phyloP scores from a whole-genome alignment of 2,113 vertebrate genomes.

The Channa maculata region DNA sequence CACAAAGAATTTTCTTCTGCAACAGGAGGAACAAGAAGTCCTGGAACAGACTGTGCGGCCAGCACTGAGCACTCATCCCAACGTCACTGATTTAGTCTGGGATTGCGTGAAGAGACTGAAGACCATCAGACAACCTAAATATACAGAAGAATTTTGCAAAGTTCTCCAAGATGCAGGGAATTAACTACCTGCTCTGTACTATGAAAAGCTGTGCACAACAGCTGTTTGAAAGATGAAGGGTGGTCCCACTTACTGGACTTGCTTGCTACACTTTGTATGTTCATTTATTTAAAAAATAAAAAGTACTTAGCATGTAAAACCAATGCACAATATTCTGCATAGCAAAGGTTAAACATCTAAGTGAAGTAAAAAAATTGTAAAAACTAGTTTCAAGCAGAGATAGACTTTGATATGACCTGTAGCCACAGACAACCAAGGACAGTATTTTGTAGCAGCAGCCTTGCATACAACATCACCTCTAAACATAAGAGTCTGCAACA shows the following conservation, averaged over 20 bases:
- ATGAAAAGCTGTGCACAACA: too few species aligned
- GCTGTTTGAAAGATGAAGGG: too few species aligned
- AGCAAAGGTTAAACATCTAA: background rate
- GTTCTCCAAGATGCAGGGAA: background rate
- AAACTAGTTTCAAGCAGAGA: background rate
- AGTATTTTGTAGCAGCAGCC: background rate
- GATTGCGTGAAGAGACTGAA: background rate
- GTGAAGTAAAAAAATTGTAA: background rate
- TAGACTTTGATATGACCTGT: background rate
- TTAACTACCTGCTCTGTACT: background rate
- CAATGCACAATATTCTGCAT: too few species aligned
- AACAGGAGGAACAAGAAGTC: background rate
- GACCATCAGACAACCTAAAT: background rate
- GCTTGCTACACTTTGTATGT: too few species aligned
- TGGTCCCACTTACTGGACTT: too few species aligned
- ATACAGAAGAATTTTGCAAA: background rate
- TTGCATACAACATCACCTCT: background rate
- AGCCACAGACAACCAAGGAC: background rate
- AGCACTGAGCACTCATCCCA: background rate
- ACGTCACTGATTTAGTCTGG: background rate
- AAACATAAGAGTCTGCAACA: conserved; percentile 31
- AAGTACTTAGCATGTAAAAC: too few species aligned
- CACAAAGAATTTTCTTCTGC: background rate
- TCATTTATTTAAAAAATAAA: too few species aligned
- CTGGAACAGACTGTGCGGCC: background rate